Base-by-base conservation (phyloP, 2,797 vertebrate genomes). In the Lemur catta region DNA sequence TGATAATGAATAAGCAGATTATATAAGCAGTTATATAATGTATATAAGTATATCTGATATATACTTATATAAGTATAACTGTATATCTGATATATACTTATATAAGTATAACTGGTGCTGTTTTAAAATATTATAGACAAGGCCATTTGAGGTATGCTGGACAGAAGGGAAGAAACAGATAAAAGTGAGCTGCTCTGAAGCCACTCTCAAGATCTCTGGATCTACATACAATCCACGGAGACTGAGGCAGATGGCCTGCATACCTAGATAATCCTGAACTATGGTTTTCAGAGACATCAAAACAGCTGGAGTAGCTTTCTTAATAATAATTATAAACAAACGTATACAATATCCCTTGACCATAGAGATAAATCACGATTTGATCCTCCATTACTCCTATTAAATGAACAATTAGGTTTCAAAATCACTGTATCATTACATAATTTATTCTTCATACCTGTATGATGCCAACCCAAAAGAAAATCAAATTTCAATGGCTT, bases 401-500 rank as follows among this genome's bases (percentile, higher is more conserved):
- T 61, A 28, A 82, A 43, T 79, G 46, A 91, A 84, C 61, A 82
- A 14, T 4, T 28, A 46, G 26, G 85, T 91, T 93, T 93, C 14
- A 84, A 52, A 71, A 96, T 72, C 43, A 69, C 1, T 55, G 33
- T n/a, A 79, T 24, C 59, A 38, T 65, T 30, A 48, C 65, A 50
- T 0, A 17, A 43, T 72, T 78, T 87, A 14, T n/a, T 89, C 22
- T 96, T 69, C 94, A 95, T 98, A 99, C 99, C 99, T 99, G 99
- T 92, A 82, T 85, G 97, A 92, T 98, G 91, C 97, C 98, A 99
- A 14, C 98, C 97, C 89, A 99, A 71, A 26, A 99, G 97, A 91
- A 99, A 99, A 98, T 99, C 99, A 48, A 98, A 98, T 92, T 97
- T 98, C 67, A 99, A 96, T n/a, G 97, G 98, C 24, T 99, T 98